Evolutionary conservation across 1,140 invertebrate genomes (phyloP).

Genomic region (Drosophila obscura): DNA sequence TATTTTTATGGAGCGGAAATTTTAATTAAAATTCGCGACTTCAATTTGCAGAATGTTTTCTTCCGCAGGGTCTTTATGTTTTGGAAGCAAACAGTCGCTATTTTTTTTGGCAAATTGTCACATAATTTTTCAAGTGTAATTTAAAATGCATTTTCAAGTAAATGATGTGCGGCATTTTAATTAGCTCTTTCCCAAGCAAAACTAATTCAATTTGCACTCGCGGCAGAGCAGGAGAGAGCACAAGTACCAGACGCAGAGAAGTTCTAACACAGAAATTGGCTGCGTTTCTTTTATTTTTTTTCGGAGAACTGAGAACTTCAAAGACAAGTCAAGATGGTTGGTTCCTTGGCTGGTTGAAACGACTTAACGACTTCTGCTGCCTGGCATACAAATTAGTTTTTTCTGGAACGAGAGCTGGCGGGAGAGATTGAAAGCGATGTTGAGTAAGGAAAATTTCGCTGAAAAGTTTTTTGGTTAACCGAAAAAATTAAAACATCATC

Average conservation of each 20-base stretch:
- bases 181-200: slow-evolving; percentile 52
- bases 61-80: background rate
- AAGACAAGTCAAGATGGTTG: slow-evolving; percentile 52
- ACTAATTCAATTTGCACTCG: slow-evolving; percentile 68
- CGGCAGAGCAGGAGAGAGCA: slow-evolving; percentile 4
- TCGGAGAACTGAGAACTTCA: slow-evolving; percentile 48
- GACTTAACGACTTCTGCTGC: slow-evolving; percentile 69
- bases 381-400: slow-evolving; percentile 77
- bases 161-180: slow-evolving; percentile 76
- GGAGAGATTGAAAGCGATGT: slow-evolving; percentile 43
- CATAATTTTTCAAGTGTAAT: slow-evolving; percentile 64
- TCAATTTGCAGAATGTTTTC: slow-evolving; percentile 9
- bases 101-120: slow-evolving; percentile 46
- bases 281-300: slow-evolving; percentile 30
- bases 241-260: slow-evolving; percentile 2
- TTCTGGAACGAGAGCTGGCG: background rate
- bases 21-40: slow-evolving; percentile 48
- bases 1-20: slow-evolving; percentile 7
- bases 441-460: slow-evolving; percentile 55
- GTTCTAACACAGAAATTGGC: slow-evolving; percentile 33
- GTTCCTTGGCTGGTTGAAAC: slow-evolving; percentile 57
- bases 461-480: slow-evolving; percentile 71
- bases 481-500: slow-evolving; percentile 82
- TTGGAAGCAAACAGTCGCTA: background rate
- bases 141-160: slow-evolving; percentile 74